A percentile compares a stretch with the other conserved stretches of the same genome.
Evolutionary conservation across 2,113 vertebrate species (phyloP).

Genomic region (Otocyon megalotis): DNA sequence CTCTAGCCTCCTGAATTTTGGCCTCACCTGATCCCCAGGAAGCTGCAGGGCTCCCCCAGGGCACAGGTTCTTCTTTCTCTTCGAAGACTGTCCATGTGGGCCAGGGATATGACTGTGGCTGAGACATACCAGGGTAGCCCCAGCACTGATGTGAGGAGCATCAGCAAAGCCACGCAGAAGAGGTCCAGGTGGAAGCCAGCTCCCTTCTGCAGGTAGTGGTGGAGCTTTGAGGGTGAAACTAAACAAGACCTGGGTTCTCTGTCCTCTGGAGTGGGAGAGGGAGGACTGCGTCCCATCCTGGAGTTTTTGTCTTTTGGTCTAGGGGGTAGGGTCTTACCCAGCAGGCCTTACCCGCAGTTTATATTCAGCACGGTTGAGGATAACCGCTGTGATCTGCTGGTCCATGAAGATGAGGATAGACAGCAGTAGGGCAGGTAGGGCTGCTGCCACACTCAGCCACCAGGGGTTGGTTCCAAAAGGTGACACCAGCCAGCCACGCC

Average conservation of each 20-base stretch:
- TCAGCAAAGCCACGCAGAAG: slow-evolving; percentile 88
- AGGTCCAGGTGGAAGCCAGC: slow-evolving; percentile 91
- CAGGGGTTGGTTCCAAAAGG: slow-evolving; percentile 89
- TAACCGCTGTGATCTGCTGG: slow-evolving; percentile 91
- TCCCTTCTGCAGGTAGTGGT: slow-evolving; percentile 85
- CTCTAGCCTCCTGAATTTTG: not conserved
- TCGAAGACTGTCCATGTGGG: slow-evolving; percentile 90
- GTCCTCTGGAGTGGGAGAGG: not conserved
- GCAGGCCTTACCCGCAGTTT: slow-evolving; percentile 86
- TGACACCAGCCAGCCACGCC: slow-evolving; percentile 86
- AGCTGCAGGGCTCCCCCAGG: slow-evolving; percentile 85
- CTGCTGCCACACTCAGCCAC: slow-evolving; percentile 88
- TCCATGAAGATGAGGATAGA: slow-evolving; percentile 92
- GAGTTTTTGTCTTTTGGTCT: slow-evolving; percentile 17
- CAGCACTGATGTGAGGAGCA: slow-evolving; percentile 84
- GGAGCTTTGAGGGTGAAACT: not conserved
- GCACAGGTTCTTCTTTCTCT: slow-evolving; percentile 85
- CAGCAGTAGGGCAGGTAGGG: slow-evolving; percentile 86
- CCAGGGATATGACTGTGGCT: slow-evolving; percentile 89
- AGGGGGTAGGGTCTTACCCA: not conserved
- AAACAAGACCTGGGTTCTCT: not conserved
- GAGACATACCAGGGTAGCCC: slow-evolving; percentile 92
- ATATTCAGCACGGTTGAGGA: slow-evolving; percentile 89
- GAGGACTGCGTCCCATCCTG: not conserved
- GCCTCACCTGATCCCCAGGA: slow-evolving; percentile 89